Evolutionary conservation across 2,113 vertebrate species (phyloP).

Genomic region (Oreochromis niloticus): DNA sequence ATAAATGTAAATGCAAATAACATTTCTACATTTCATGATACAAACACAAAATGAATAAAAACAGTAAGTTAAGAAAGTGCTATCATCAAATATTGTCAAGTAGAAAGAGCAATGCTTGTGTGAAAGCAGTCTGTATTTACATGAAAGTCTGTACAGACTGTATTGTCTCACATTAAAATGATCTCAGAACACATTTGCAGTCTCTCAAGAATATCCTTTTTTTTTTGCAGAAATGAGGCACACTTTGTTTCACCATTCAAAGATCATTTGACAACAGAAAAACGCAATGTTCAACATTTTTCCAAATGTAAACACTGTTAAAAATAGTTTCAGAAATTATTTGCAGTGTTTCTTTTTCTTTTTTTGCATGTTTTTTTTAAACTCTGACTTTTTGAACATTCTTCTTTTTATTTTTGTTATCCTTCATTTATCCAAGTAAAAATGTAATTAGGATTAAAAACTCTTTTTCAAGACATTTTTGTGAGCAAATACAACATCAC

Average conservation of each 20-base stretch:
- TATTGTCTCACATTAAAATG: fast-evolving
- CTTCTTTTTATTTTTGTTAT: background rate
- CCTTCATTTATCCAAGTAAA: background rate
- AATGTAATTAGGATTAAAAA: fast-evolving
- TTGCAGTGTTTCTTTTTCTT: background rate
- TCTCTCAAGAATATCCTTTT: background rate
- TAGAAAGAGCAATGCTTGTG: background rate
- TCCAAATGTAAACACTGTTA: background rate
- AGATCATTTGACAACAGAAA: background rate
- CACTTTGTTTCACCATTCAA: background rate
- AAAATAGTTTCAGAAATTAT: background rate
- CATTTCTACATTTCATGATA: fast-evolving
- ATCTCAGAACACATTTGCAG: background rate
- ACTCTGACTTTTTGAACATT: background rate
- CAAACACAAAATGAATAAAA: background rate
- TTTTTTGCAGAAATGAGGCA: background rate
- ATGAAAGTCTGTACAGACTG: fast-evolving
- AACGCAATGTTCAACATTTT: background rate
- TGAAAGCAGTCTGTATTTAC: fast-evolving
- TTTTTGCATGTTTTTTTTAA: background rate
- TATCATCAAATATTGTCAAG: fast-evolving
- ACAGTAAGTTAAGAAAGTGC: background rate
- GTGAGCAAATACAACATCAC: background rate
- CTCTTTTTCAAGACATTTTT: background rate
- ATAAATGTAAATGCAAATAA: background rate